Base-by-base conservation (phyloP, 53 echinoderm and acorn worm genomes). In the Holothuria leucospilota region DNA sequence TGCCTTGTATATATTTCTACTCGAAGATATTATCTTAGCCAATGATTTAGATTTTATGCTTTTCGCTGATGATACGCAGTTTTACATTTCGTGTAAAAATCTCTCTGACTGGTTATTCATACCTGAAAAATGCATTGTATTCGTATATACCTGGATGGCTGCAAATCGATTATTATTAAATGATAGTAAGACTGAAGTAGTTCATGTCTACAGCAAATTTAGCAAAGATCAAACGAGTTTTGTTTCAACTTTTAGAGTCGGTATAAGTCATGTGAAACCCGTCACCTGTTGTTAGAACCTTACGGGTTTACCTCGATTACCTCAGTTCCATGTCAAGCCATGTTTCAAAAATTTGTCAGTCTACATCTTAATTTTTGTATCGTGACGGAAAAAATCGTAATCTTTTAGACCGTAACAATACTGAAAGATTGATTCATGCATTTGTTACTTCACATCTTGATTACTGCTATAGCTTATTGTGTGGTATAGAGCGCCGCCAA, bases 1-100 rank as follows among this genome's bases (percentile, higher is more conserved):
- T 49, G 82, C 84, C 20, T 63, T 89, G 26, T 89, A 73, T 53
- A 89, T 73, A 51, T 39, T 67, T n/a, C n/a, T n/a, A n/a, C n/a
- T n/a, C n/a, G n/a, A n/a, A n/a, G n/a, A n/a, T n/a, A n/a, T n/a
- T n/a, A n/a, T n/a, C n/a, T n/a, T n/a, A n/a, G n/a, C n/a, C n/a
- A n/a, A n/a, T n/a, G n/a, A n/a, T n/a, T n/a, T n/a, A n/a, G n/a
- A n/a, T n/a, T n/a, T n/a, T n/a, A n/a, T n/a, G n/a, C n/a, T n/a
- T n/a, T n/a, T n/a, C n/a, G n/a, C n/a, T n/a, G n/a, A n/a, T n/a
- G n/a, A n/a, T n/a, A n/a, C n/a, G n/a, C n/a, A n/a, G n/a, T n/a
- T n/a, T n/a, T n/a, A n/a, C n/a, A n/a, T n/a, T n/a, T n/a, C n/a
- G n/a, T n/a, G n/a, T n/a, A n/a, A n/a, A n/a, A n/a, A n/a, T n/a